Evolutionary conservation across 2,113 vertebrate genomes (phyloP).

Genomic region (Nycticebus coucang): DNA sequence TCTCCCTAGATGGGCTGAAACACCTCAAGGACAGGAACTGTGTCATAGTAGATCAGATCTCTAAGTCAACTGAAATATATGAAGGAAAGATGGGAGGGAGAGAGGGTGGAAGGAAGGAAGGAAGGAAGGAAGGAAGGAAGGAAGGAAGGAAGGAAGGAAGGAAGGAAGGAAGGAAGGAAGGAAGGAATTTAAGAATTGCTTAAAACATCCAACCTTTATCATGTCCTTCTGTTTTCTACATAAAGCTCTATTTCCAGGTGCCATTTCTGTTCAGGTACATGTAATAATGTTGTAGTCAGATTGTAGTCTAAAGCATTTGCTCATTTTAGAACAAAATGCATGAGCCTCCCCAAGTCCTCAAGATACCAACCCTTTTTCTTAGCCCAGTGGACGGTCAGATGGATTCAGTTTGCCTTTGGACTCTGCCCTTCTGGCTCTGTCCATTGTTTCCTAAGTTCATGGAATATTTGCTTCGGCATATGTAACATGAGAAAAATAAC

Average conservation of each 20-base stretch:
- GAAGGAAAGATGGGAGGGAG: background rate
- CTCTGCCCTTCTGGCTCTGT: background rate
- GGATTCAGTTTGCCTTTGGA: background rate
- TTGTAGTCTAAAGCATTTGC: background rate
- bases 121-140: rapidly evolving
- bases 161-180: background rate
- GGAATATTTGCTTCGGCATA: background rate
- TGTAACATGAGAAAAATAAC: background rate
- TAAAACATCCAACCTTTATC: background rate
- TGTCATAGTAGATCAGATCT: background rate
- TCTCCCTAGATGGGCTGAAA: background rate
- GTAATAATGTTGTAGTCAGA: background rate
- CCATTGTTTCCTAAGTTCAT: background rate
- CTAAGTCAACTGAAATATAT: background rate
- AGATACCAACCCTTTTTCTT: background rate
- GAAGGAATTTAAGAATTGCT: background rate
- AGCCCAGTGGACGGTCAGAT: rapidly evolving
- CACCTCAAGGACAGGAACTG: background rate
- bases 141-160: too few relatives aligned
- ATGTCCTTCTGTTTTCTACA: background rate
- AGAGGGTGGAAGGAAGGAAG: rapidly evolving
- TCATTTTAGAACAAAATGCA: background rate
- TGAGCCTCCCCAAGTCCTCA: background rate
- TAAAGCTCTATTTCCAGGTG: background rate
- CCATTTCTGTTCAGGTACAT: background rate